Base-by-base conservation (phyloP, 2,888 invertebrate species). In the Nemurella pictetii region DNA sequence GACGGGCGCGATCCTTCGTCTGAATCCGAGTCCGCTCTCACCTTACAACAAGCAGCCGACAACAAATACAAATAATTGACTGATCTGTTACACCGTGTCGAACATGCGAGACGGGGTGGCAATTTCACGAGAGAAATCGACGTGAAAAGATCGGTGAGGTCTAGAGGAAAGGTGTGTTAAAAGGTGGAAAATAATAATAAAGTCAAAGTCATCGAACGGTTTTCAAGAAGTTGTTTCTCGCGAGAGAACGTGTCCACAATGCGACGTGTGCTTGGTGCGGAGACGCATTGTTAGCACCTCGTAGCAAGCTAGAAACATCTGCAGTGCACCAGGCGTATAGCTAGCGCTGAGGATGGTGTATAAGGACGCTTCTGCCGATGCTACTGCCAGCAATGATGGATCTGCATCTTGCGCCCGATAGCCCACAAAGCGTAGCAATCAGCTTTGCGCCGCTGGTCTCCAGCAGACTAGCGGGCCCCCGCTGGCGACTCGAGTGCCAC, bases 31-130 rank as follows among this genome's bases (percentile, higher is more conserved):
- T 35, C 4, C 35, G 5, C 55, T 55, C 55, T 55, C 55, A 55
- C 55, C 55, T 55, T 55, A 55, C 55, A 55, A 55, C 55, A 20
- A n/a, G n/a, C n/a, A n/a, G n/a, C n/a, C 72, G 30, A n/a, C 77
- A 73, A 85, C 85, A 85, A 85, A 80, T 80, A 78, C 85, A 28
- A 85, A 80, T 85, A 85, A 85, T 85, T 85, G 85, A 83, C 83
- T 80, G 85, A 85, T 85, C 83, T 80, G 80, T 85, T 83, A 78
- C 83, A 55, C 55, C n/a, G 78, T n/a, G 55, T 12, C 20, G 20
- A 55, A n/a, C n/a, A 55, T 55, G 55, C 55, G 55, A 55, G 55
- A 55, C 55, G 55, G 12, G 55, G 55, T 55, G 20, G 55, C 55
- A 55, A 55, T 55, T 55, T 55, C 55, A 55, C 55, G 55, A 55